Base-by-base conservation (phyloP, 2,113 vertebrate genomes). In the Cariama cristata region DNA sequence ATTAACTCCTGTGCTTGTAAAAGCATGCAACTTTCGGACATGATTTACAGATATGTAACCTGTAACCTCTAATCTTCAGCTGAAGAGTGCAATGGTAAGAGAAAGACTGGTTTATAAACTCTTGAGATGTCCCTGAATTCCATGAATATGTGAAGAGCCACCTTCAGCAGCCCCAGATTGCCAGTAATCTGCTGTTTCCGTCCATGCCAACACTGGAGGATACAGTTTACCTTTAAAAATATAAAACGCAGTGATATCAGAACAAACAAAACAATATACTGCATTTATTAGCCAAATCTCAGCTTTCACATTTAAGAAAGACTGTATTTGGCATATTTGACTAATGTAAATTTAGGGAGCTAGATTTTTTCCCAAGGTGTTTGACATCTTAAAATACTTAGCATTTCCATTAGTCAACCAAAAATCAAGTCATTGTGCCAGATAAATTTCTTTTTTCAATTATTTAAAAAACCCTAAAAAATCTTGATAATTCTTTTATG, bases 401-500 rank as follows among this genome's bases (percentile, higher is more conserved):
- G 8, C 8, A 33, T 27, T 79, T 75, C 45, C n/a, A 32, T 8
- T 42, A 72, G n/a, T 42, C 52, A 67, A 75, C 22, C 4, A 83
- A 91, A 73, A 28, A 67, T 4, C 17, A 45, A 86, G 84, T 38
- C 16, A 55, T 6, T 17, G 12, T 47, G 14, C 5, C 14, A 63
- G 16, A 75, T 11, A 18, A 56, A 72, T 12, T 33, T 63, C 6
- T 60, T 9, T 14, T 30, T n/a, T 67, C 24, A 24, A 40, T 38
- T 35, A 7, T 9, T n/a, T 22, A 3, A 5, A 49, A 15, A 2
- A 66, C 12, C 4, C 2, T 7, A 20, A 13, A 58, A 59, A 59
- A 33, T 66, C 27, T 32, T 0, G 0, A 74, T 2, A 79, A 24
- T 47, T 42, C 3, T 56, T 35, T 44, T 40, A 60, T 0, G 0